Base-by-base conservation (phyloP, 2,797 vertebrate genomes). In the Liasis olivaceus region DNA sequence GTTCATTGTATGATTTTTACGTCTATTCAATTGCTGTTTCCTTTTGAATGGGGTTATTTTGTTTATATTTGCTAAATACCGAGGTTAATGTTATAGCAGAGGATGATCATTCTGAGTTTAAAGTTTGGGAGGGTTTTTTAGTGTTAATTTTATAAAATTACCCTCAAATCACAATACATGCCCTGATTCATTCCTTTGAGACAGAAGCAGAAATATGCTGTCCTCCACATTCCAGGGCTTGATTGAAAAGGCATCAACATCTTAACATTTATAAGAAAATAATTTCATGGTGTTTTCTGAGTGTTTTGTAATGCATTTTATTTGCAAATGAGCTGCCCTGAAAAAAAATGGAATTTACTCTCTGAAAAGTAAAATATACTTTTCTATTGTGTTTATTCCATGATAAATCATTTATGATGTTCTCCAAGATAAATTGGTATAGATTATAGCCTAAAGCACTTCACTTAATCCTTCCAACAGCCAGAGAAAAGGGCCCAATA, bases 1-100 rank as follows among this genome's bases (percentile, higher is more conserved):
- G 87, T 20, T 59, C 87, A 93, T 94, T 90, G 93, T 85, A 20
- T 93, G 77, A 56, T 90, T 91, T 90, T 90, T 85, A 88, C 36
- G 93, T 87, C 95, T 96, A 95, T 97, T 97, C 93, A 93, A 81
- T 95, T 96, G 94, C 59, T 91, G 51, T 69, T 96, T 96, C 96
- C 95, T 95, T 93, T 66, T 20, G 8, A 36, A 81, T 47, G 69
- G 69, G 69, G 69, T 77, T 77, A 36, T 42, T 77, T 42, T 42
- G 72, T 22, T 47, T 36, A 58, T 81, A 51, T 89, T 95, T 94
- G 56, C 31, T 84, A 95, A 93, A 84, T 90, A 94, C 85, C 93
- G 90, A 95, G 94, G 7, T 72, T 95, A 86, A 94, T 92, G 24
- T 24, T 95, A 66, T 91, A 51, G 36, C 94, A 92, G 56, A 89